Evolutionary conservation across 1,140 invertebrate species (phyloP).

Genomic region (Drepana arcuata): DNA sequence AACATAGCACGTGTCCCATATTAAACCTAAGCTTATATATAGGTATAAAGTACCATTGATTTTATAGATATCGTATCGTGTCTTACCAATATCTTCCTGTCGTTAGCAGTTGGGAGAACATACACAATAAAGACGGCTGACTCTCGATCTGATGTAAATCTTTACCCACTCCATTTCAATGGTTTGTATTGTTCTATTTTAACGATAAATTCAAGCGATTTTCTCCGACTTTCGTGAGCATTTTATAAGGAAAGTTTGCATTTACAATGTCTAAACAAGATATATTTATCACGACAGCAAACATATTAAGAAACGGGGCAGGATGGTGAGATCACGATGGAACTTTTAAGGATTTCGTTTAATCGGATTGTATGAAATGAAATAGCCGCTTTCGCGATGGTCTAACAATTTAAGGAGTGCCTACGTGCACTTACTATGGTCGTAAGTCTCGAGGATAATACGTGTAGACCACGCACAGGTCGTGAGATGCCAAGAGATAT

Average conservation of each 20-base stretch:
- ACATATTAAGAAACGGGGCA: too few relatives aligned
- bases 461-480: conserved; percentile 19
- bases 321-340: too few relatives aligned
- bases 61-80: conserved; percentile 30
- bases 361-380: too few relatives aligned
- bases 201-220: conserved; percentile 20
- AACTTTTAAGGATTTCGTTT: too few relatives aligned
- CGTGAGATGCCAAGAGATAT: conserved; percentile 25
- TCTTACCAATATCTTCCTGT: conserved; percentile 9
- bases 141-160: conserved; percentile 30
- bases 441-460: conserved; percentile 26
- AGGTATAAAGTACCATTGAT: too few relatives aligned
- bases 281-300: conserved; percentile 6
- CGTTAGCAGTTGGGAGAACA: conserved; percentile 9
- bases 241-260: conserved; percentile 10
- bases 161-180: conserved; percentile 30
- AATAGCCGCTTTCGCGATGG: too few relatives aligned
- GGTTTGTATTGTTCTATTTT: conserved; percentile 32
- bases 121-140: conserved; percentile 24
- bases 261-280: conserved; percentile 3
- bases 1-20: conserved; percentile 47
- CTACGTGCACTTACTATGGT: conserved; percentile 14
- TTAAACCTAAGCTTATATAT: too few relatives aligned
- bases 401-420: conserved; percentile 13
- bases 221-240: conserved; percentile 17